Evolutionary conservation across 1,140 invertebrate genomes (phyloP), one percentile per base, ranked within the genome.

Genomic region (Drosophila virilis): DNA sequence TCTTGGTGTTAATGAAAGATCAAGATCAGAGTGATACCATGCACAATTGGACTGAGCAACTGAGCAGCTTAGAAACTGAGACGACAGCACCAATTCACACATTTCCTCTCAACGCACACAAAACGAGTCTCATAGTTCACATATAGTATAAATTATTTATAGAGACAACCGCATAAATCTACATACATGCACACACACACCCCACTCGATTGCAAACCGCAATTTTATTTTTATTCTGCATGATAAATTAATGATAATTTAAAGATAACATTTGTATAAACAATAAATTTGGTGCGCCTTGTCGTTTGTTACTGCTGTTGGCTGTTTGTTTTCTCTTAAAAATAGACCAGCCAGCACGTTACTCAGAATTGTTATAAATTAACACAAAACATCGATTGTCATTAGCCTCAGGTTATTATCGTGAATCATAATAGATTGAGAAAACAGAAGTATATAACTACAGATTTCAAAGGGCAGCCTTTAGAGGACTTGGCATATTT

Each of bases 191-290:
- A 77, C 35, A 59, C 45, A 48, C 33, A 28, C 40, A 68, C 37
- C 12, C n/a, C 43, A 37, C 15, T 37, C 55, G 55, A 32, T 42
- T 32, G 51, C 35, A 45, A 57, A 71, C 73, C 54, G 45, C 74
- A 78, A 51, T 64, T 22, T 67, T 46, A 45, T 71, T 69, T 80
- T 80, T 78, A 85, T 86, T 78, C 60, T 68, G 78, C 57, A 73
- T 74, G 71, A 88, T 88, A 88, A 88, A 82, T 88, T 74, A 86
- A 88, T 88, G 82, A 88, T 86, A 88, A 88, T 88, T 86, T 88
- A 76, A 77, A 83, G 83, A 88, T 83, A 88, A 78, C 79, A 73
- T 78, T 82, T 86, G 70, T 88, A 68, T 76, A 78, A 79, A 78
- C 79, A 88, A 88, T 88, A 73, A 77, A 86, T 79, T 73, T 79